Evolutionary conservation across 1,140 invertebrate species (phyloP), one percentile per base, ranked within the genome.

Genomic region (Solenopsis fugax): DNA sequence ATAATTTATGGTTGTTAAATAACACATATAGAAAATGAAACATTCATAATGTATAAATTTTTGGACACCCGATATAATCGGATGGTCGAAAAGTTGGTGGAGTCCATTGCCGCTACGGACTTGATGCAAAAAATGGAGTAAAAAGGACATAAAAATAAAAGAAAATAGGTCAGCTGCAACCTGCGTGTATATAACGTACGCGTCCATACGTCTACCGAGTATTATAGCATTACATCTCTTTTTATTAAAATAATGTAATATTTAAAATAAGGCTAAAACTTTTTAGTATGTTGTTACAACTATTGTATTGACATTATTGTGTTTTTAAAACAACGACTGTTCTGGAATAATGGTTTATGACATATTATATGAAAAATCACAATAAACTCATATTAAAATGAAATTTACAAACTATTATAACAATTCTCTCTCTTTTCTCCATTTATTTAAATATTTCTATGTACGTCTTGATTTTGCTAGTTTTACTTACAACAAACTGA

Each of bases 171-270:
- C 80, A 84, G 41, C 54, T 60, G 54, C 45, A 82, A 73, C 52
- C 10, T 60, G 41, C 41, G n/a, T 62, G 48, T 60, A 84, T 71
- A 71, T 71, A 81, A 67, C 16, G 52, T 71, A 81, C n/a, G 52
- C 50, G 64, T 71, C 50, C 37, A 71, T 71, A 50, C 13, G 71
- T 60, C 24, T 54, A 73, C 24, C 24, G 13, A 48, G 41, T 41
- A 84, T 73, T 41, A 84, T 73, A 45, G 41, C 45, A 13, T 84
- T 62, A 73, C 48, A n/a, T 12, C n/a, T 58, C 54, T 73, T 84
- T 75, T 50, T 48, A 50, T 64, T 84, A 73, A 73, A 84, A 73
- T 71, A 84, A 84, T 73, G n/a, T 84, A 48, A 84, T 75, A 75
- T 84, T 84, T 73, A 75, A 84, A 62, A 84, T 73, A 4, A 21